A percentile compares a stretch with the other conserved stretches of the same genome.
These are phyloP conservation scores for Pyrgus malvae DNA, from an alignment of 2,888 invertebrate species.

Conservation along the genomic window DNA sequence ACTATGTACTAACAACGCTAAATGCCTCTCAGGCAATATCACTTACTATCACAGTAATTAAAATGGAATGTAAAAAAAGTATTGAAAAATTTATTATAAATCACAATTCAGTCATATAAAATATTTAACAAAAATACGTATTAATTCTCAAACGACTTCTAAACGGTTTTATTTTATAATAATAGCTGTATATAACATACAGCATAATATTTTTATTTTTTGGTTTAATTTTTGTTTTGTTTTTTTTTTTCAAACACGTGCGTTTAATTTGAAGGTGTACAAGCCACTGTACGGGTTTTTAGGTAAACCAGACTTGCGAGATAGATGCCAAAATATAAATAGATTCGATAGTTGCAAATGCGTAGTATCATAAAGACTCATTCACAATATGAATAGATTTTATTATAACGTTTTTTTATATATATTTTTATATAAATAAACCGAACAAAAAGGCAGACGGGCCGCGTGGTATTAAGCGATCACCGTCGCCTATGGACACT, in stretches of 20 bases:
- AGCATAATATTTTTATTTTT: slow-evolving; percentile 54
- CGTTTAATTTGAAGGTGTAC: slow-evolving; percentile 16
- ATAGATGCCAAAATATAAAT: slow-evolving; percentile 62
- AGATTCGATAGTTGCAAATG: slow-evolving; percentile 35
- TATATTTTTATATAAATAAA: too few relatives aligned
- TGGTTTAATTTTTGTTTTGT: neutral
- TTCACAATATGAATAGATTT: neutral
- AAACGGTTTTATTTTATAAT: slow-evolving; percentile 52
- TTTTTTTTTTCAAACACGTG: slow-evolving; percentile 3
- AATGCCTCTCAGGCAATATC: slow-evolving; percentile 60
- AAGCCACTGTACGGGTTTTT: slow-evolving; percentile 10
- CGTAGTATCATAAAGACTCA: neutral
- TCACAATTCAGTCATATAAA: neutral
- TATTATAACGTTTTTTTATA: neutral
- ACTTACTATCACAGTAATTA: slow-evolving; percentile 36
- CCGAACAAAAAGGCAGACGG: too few relatives aligned
- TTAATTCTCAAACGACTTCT: slow-evolving; percentile 47
- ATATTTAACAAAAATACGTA: slow-evolving; percentile 23
- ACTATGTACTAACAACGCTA: slow-evolving; percentile 31
- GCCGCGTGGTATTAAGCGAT: too few relatives aligned
- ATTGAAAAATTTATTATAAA: neutral
- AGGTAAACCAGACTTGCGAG: slow-evolving; percentile 20
- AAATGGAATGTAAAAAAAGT: neutral
- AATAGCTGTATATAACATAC: slow-evolving; percentile 63
- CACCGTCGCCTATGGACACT: too few relatives aligned